Conservation (phyloP, 2,888 invertebrate species). For the Drosophila borborema region DNA sequence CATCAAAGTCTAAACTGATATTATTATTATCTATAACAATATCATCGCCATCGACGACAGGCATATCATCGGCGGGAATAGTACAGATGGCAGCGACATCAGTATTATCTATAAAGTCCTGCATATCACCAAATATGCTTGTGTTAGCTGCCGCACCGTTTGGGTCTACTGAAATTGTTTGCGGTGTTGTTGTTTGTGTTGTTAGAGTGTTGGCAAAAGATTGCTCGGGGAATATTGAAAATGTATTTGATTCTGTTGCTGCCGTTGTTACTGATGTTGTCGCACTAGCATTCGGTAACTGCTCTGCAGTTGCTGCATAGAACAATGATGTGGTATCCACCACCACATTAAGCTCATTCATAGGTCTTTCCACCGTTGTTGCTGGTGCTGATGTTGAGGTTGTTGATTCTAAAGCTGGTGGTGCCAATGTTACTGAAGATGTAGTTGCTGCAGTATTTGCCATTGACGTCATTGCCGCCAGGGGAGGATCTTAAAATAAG, state of each 20-base stretch:
- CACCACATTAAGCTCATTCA: conserved; percentile 56
- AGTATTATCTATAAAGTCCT: conserved; percentile 68
- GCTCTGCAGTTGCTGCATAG: conserved; percentile 32
- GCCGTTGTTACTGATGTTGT: conserved; percentile 3
- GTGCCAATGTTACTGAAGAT: not conserved
- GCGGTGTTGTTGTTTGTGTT: conserved; percentile 3
- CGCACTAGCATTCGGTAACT: not conserved
- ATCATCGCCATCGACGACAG: conserved; percentile 81
- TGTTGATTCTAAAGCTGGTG: conserved; percentile 28
- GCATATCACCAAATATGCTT: conserved; percentile 66
- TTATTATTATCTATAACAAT: conserved; percentile 82
- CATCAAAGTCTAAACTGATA: conserved; percentile 81
- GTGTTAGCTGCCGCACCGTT: conserved; percentile 24
- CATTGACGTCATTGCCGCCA: not conserved
- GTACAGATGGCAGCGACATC: conserved; percentile 72
- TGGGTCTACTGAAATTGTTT: not conserved
- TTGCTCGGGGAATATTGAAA: conserved; percentile 46
- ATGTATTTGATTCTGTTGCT: conserved; percentile 25
- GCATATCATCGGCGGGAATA: conserved; percentile 81
- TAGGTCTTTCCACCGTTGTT: conserved; percentile 39
- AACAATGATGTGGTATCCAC: conserved; percentile 67
- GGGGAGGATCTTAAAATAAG: conserved; percentile 49
- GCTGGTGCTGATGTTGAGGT: conserved; percentile 49
- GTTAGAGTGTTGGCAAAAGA: conserved; percentile 20
- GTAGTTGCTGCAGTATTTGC: not conserved